These are phyloP conservation scores for Hedychridium roseum DNA, from an alignment of 2,888 invertebrate species.

Conservation along the genomic window DNA sequence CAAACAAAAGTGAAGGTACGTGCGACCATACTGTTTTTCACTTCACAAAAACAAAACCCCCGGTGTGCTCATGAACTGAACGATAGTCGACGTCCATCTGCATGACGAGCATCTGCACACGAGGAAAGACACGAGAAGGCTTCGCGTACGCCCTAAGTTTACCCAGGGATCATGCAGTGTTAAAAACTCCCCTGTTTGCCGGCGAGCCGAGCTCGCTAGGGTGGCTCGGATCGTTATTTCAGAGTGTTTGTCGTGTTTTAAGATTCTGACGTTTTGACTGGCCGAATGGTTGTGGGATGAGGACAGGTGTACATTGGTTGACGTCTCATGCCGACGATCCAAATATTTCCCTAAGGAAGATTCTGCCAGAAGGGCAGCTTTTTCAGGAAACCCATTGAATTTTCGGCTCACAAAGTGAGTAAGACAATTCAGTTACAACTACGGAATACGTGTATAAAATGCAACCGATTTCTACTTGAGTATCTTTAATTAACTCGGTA, in stretches of 20 bases:
- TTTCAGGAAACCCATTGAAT: too few relatives aligned
- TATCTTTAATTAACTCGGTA: too few relatives aligned
- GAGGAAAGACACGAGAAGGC: constrained; percentile 35
- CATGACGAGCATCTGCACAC: constrained; percentile 35
- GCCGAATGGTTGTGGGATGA: constrained; percentile 38
- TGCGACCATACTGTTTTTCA: too few relatives aligned
- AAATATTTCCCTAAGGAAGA: too few relatives aligned
- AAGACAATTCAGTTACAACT: too few relatives aligned
- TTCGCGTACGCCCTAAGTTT: constrained; percentile 53
- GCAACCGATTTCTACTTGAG: too few relatives aligned
- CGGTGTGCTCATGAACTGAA: constrained; percentile 12
- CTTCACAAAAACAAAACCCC: not conserved
- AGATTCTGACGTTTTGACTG: constrained; percentile 64
- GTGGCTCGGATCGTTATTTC: constrained; percentile 61
- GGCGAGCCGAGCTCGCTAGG: constrained; percentile 49
- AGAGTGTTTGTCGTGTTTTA: constrained; percentile 62
- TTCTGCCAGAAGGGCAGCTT: too few relatives aligned
- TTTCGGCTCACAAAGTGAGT: too few relatives aligned
- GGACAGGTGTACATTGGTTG: constrained; percentile 12
- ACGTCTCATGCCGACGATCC: constrained; percentile 8
- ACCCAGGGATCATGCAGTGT: constrained; percentile 62
- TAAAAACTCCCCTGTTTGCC: constrained; percentile 63
- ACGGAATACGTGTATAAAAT: too few relatives aligned
- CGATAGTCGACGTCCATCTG: constrained; percentile 30
- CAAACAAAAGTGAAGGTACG: too few relatives aligned